Evolutionary conservation across 1,140 invertebrate genomes (phyloP).

Genomic region (Vollenhovia emeryi): DNA sequence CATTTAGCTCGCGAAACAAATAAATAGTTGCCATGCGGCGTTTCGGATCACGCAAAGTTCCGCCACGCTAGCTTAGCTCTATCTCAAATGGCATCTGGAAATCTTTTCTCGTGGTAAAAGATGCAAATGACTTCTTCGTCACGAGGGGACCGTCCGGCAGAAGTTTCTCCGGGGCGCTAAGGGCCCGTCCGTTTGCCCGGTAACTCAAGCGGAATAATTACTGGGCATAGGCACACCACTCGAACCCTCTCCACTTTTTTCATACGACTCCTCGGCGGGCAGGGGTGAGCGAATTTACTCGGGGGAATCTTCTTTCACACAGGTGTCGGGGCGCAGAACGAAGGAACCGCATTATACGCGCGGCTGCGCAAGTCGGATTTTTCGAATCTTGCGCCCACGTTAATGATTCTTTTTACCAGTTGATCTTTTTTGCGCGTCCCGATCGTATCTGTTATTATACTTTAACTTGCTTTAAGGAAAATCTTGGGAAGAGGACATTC

Average conservation of each 20-base stretch:
- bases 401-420: constrained; percentile 7
- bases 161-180: constrained; percentile 40
- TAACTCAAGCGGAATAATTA: constrained; percentile 67
- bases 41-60: constrained; percentile 20
- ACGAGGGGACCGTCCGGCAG: constrained; percentile 23
- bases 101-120: constrained; percentile 38
- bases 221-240: constrained; percentile 22
- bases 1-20: background rate
- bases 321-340: constrained; percentile 55
- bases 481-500: background rate
- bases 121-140: constrained; percentile 44
- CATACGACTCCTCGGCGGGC: background rate
- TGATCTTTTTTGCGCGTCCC: background rate
- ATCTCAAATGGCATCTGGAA: constrained; percentile 32
- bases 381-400: background rate
- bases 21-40: background rate
- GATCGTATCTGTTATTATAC: background rate
- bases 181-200: constrained; percentile 45
- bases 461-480: background rate
- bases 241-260: constrained; percentile 39
- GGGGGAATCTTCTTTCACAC: constrained; percentile 35
- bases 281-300: constrained; percentile 41
- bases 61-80: constrained; percentile 27
- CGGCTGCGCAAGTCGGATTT: constrained; percentile 34
- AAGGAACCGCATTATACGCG: constrained; percentile 54